Evolutionary conservation across 2,888 invertebrate species (phyloP), one percentile per base, ranked within the genome.

Genomic region (Andrena marginata): DNA sequence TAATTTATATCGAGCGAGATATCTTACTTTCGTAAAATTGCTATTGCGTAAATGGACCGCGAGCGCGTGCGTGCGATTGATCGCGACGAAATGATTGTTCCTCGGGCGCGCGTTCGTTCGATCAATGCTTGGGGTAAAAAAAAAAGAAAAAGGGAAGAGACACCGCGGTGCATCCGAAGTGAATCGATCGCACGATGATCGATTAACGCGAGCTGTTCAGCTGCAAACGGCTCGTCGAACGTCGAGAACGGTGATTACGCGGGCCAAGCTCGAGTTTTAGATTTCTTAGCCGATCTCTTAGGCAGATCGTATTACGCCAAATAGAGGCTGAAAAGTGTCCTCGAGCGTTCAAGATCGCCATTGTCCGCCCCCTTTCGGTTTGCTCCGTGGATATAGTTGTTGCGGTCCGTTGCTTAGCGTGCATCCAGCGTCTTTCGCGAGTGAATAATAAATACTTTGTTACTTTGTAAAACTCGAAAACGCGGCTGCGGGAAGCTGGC

Each of bases 361-460:
- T 59, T 48, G 56, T 29, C 31, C 65, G 49, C 35, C 29, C 29
- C 29, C 4, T 5, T n/a, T 8, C 20, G 29, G 29, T 60, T n/a
- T 68, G 49, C 26, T 26, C 31, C 54, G 48, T 26, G 54, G 49
- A 63, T 56, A 68, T 59, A 63, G 77, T 85, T 81, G 75, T 78
- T 81, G 73, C 70, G 72, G 80, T 84, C 78, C 65, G 80, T 83
- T 84, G 71, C 67, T 82, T 74, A 77, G 71, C 84, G 85, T 90
- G 90, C 90, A 89, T 91, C 86, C 91, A 91, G 89, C 92, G 89
- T 87, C 88, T 84, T 87, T 89, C 88, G 85, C 85, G 85, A 89
- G 87, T 90, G 84, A 91, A 89, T 89, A 92, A 92, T 93, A 92
- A 92, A 93, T 93, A 92, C 88, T 91, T 90, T 84, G 87, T 90